Base-by-base conservation (phyloP, 2,113 vertebrate species). In the Cochlearius cochlearius region DNA sequence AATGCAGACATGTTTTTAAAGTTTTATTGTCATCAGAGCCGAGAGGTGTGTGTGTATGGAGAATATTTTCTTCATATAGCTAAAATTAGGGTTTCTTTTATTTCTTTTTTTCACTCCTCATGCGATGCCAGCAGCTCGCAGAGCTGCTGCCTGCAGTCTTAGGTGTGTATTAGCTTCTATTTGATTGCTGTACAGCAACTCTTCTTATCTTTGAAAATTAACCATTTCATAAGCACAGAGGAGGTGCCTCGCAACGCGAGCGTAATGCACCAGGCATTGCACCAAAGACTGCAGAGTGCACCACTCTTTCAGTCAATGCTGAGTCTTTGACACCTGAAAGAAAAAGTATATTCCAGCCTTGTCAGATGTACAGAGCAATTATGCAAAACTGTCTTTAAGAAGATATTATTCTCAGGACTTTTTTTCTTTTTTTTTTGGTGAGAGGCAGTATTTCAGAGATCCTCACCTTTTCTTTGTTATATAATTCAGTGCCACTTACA, bases 181-280 rank as follows among this genome's bases (percentile, higher is more conserved):
- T 84, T 92, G 95, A 90, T 94, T 95, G 93, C 96, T 86, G 88
- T 91, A 77, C 75, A 43, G 90, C 84, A 95, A 95, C 95, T 95
- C 97, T 94, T 85, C 94, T 91, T 92, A 90, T 95, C 96, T 96
- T 90, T 73, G 91, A 14, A 92, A 96, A 97, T 97, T 97, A 97
- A 96, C 97, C 91, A 78, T 97, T 97, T 97, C 84, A 21, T 27
- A 62, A 92, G 92, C 74, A 11, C 32, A 29, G 75, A 92, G 92
- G 82, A 94, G 88, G 72, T 50, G 96, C 76, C 88, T 93, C 10
- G 1, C 85, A 52, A 34, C 1, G 1, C 5, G 92, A 93, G 76
- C 19, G 94, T 96, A 96, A 96, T 96, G 93, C 96, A 97, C 95
- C 95, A 95, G 71, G 75, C 95, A 97, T 97, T 96, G 94, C 97